Conservation (phyloP, 2,888 invertebrate genomes). For the Cantharis rufa region DNA sequence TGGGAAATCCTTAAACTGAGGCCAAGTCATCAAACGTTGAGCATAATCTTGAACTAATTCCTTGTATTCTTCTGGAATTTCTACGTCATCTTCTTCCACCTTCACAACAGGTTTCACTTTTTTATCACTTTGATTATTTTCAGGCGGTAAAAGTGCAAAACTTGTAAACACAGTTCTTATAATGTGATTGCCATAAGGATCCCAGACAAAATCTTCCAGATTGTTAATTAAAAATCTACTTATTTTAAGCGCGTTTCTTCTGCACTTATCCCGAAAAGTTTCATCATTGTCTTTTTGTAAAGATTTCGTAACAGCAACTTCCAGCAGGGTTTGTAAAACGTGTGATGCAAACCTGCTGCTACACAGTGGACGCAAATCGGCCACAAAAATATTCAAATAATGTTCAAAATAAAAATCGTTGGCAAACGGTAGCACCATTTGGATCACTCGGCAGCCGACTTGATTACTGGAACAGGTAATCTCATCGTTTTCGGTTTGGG, state of each 20-base stretch:
- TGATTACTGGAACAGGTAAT: constrained; percentile 77
- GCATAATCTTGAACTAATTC: constrained; percentile 69
- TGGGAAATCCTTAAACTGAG: constrained; percentile 76
- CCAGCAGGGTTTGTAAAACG: constrained; percentile 72
- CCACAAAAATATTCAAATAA: constrained; percentile 65
- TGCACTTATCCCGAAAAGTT: constrained; percentile 58
- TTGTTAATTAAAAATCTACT: constrained; percentile 81
- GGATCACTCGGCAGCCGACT: constrained; percentile 77
- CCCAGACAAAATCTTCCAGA: constrained; percentile 81
- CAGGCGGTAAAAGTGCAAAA: constrained; percentile 66
- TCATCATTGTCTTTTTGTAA: constrained; percentile 41
- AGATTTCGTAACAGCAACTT: constrained; percentile 61
- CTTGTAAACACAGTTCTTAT: constrained; percentile 73
- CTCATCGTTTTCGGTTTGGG: constrained; percentile 72
- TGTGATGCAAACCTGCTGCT: constrained; percentile 80
- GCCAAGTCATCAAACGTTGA: constrained; percentile 69
- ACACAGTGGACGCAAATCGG: constrained; percentile 71
- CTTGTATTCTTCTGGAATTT: constrained; percentile 63
- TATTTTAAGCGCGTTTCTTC: constrained; percentile 69
- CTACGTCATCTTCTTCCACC: constrained; percentile 28
- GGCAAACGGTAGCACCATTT: constrained; percentile 72
- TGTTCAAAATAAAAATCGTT: constrained; percentile 66
- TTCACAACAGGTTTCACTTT: constrained; percentile 36
- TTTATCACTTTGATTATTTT: not conserved
- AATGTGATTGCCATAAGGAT: constrained; percentile 76